Evolutionary conservation across 92 coral and sea anemone genomes (phyloP).

Genomic region (Ricordea florida): DNA sequence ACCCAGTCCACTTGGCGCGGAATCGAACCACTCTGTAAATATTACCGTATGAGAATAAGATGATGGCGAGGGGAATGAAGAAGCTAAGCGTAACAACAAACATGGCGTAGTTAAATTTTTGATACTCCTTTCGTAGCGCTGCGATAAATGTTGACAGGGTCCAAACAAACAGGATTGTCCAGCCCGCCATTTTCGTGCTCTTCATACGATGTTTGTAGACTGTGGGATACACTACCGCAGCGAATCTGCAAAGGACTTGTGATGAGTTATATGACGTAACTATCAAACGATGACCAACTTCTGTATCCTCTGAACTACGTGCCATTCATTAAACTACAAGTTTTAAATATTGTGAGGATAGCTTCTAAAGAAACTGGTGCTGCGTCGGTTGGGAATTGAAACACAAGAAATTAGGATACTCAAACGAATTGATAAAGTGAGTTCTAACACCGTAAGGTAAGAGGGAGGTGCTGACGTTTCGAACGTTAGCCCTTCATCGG

Average conservation of each 20-base stretch:
- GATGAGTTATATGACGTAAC: neutral
- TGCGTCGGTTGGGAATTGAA: too few relatives aligned
- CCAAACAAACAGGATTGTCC: conserved; percentile 71
- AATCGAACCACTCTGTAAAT: conserved; percentile 78
- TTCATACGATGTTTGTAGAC: conserved; percentile 71
- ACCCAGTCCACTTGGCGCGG: conserved; percentile 88
- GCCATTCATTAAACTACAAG: too few relatives aligned
- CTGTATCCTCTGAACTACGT: too few relatives aligned
- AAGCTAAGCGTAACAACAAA: conserved; percentile 69
- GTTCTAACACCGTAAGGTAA: too few relatives aligned
- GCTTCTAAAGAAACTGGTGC: too few relatives aligned
- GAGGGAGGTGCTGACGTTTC: too few relatives aligned
- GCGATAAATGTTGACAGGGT: conserved; percentile 58
- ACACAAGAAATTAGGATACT: too few relatives aligned
- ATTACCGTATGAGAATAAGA: conserved; percentile 65
- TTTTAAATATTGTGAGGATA: too few relatives aligned
- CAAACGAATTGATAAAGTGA: too few relatives aligned
- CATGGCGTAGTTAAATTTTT: conserved; percentile 56
- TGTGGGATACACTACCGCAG: conserved; percentile 82
- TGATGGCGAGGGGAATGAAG: conserved; percentile 67
- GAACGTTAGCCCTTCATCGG: too few relatives aligned
- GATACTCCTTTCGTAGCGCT: conserved; percentile 25
- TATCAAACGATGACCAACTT: too few relatives aligned
- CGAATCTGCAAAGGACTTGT: conserved; percentile 39
- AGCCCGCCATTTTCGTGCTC: conserved; percentile 67